A percentile compares a stretch with the other conserved stretches of the same genome.
phyloP scores from a whole-genome alignment of 2,113 vertebrate genomes.

The Genyomyrus donnyi region DNA sequence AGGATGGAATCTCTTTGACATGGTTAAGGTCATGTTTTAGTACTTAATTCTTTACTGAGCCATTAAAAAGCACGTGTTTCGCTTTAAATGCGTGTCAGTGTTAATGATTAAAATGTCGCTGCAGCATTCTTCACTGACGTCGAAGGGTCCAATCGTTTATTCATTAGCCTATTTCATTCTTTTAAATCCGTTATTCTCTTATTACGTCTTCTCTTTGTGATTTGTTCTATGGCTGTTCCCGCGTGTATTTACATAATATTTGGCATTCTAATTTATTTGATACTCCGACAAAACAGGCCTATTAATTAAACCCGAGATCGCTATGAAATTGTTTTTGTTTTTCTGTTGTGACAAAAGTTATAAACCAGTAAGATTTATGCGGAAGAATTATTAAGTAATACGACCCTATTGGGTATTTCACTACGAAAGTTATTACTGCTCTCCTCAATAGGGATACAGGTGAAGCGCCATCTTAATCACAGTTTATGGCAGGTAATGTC shows the following conservation, averaged over 20 bases:
- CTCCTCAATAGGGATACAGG: slow-evolving; percentile 73
- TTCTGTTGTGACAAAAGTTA: slow-evolving; percentile 82
- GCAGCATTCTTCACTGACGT: not conserved
- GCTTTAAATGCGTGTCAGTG: not conserved
- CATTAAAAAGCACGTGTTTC: not conserved
- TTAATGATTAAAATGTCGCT: not conserved
- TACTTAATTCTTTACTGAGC: not conserved
- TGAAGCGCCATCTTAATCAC: slow-evolving; percentile 90
- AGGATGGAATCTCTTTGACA: not conserved
- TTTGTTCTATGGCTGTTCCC: not conserved
- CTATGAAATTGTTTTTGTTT: not conserved
- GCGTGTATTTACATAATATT: not conserved
- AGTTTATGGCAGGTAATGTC: slow-evolving; percentile 82
- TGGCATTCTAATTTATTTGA: not conserved
- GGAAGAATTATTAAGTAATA: slow-evolving; percentile 88
- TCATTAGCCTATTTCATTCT: not conserved
- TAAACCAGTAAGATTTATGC: slow-evolving; percentile 75
- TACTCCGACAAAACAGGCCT: not conserved
- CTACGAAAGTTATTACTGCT: slow-evolving; percentile 83
- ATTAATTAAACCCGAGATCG: slow-evolving; percentile 1
- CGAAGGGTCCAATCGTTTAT: not conserved
- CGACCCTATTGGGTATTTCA: slow-evolving; percentile 78
- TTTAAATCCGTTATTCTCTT: not conserved
- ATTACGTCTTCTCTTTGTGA: not conserved
- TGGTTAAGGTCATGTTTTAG: not conserved